A percentile compares a stretch with the other conserved stretches of the same genome.
These are phyloP conservation scores for Anoplius nigerrimus DNA, from an alignment of 2,888 invertebrate species.

Conservation along the genomic window DNA sequence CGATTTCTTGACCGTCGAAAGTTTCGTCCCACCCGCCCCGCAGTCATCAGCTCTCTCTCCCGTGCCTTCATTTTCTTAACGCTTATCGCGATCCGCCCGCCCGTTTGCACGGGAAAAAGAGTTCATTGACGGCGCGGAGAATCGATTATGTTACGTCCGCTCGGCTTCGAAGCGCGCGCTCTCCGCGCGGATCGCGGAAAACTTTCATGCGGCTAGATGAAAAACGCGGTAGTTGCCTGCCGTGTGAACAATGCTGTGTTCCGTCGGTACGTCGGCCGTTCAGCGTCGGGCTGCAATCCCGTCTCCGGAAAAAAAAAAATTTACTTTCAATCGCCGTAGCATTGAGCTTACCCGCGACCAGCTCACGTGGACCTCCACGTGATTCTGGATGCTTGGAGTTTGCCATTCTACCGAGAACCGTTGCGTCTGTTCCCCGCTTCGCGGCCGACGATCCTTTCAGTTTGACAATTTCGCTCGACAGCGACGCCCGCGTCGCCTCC, in stretches of 20 bases:
- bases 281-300: slow-evolving; percentile 5
- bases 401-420: slow-evolving; percentile 26
- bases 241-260: no score
- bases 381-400: slow-evolving; percentile 65
- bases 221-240: no score
- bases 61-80: background rate
- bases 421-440: background rate
- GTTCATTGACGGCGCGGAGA: no score
- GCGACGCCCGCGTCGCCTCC: no score
- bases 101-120: no score
- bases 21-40: slow-evolving; percentile 43
- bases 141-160: no score
- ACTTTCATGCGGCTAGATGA: no score
- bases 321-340: slow-evolving; percentile 60
- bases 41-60: background rate
- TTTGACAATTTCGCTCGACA: background rate
- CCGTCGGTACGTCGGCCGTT: no score
- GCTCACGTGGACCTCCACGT: slow-evolving; percentile 72
- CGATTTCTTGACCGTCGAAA: slow-evolving; percentile 66
- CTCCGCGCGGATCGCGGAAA: no score
- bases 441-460: background rate
- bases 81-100: no score
- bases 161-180: no score
- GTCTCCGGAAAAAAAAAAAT: slow-evolving; percentile 38
- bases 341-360: slow-evolving; percentile 55